Evolutionary conservation across 2,888 invertebrate genomes (phyloP), one percentile per base, ranked within the genome.

Genomic region (Achlya flavicornis): DNA sequence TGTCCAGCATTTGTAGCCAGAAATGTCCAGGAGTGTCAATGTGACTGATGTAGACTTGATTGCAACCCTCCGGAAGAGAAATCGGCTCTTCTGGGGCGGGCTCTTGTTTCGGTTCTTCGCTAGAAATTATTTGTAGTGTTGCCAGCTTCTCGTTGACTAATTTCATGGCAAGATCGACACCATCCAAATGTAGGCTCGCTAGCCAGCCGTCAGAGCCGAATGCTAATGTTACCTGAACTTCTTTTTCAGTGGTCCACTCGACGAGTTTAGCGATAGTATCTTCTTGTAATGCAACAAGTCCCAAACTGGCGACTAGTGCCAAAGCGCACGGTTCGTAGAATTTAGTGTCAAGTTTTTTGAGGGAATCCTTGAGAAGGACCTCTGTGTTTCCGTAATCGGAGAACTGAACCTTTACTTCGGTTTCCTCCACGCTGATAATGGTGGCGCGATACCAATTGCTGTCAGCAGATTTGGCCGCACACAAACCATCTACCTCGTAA

Each of bases 11-110:
- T 80, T 97, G 97, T 12, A 97, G 88, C 94, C 96, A 97, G 86
- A 97, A 97, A 72, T 96, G 95, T 48, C 95, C 95, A 0, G 97
- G 97, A 58, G 95, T 95, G 79, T 97, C 97, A n/a, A 95, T 94
- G 74, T 97, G 97, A 68, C 96, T 94, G 41, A 97, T 94, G 69
- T 93, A 92, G 0, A 95, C 96, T 63, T 93, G 91, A 0, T 87
- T 82, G 71, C 90, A 90, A 41, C 87, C 93, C 10, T 76, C 75
- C 0, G 93, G 93, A 0, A 89, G 69, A 0, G 90, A 86, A 6
- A 84, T 70, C 0, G 88, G 88, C 66, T 91, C 91, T 26, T 78
- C 81, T 0, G 74, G 68, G 0, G 78, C 66, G 12, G 85, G 77
- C 48, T 85, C 87, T 8, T 74, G 66, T 63, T 79, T 79, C 57